Base-by-base conservation (phyloP, 2,113 vertebrate genomes). In the Fregetta grallaria region DNA sequence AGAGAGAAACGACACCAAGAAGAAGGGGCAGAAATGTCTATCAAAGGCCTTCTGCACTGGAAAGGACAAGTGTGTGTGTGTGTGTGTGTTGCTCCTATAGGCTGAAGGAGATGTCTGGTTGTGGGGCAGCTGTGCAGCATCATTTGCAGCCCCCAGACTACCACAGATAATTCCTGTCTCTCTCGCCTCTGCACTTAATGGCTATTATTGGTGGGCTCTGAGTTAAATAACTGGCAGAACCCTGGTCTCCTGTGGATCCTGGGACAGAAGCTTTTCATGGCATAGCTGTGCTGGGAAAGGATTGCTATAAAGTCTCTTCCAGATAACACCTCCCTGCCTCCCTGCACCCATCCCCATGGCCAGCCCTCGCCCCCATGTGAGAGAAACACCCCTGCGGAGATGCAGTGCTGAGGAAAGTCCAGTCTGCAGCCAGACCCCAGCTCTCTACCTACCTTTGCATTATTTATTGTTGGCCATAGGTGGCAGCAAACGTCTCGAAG, bases 401-500 rank as follows among this genome's bases (percentile, higher is more conserved):
- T 1, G 1, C 17, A 15, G 23, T 0, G 8, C 56, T 14, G 75
- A 4, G 79, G 44, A 6, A 59, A 58, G 45, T 27, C 30, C 89
- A 15, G 52, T 8, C 55, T 23, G 79, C 50, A 73, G 71, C 11
- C n/a, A 34, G 20, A 36, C 3, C 23, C 38, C 63, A 3, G 59
- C 47, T 25, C n/a, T 42, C 40, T n/a, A 22, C 40, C 70, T 58
- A 58, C 2, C 56, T 93, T 86, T 95, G 96, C 95, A 94, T 72
- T 97, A 67, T 94, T 88, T 67, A 18, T 86, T 82, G 26, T 56
- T 63, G 95, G 92, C 96, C 88, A 32, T 96, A 97, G 96, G 71
- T 97, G 96, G 96, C 96, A 97, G 96, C 96, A 97, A 77, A 96
- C 12, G 9, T 92, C 96, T 67, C 92, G 2, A 36, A 86, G 92